Evolutionary conservation across 2,113 vertebrate species (phyloP).

Genomic region (Mesitornis unicolor): DNA sequence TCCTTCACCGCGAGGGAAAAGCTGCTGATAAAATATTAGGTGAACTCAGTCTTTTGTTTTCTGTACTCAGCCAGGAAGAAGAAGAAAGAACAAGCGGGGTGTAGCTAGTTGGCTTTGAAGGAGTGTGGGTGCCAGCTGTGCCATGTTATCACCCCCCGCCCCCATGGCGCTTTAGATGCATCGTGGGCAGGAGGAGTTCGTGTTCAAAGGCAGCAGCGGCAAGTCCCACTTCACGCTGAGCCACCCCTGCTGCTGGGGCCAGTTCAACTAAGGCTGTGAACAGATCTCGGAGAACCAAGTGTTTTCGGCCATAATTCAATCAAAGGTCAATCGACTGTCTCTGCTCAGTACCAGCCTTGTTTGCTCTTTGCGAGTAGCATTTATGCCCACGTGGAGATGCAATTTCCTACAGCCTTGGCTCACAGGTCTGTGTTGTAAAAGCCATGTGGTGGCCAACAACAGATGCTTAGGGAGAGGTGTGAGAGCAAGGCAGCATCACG

Average conservation of each 20-base stretch:
- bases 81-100: too few species aligned
- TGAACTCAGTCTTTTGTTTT: neutral
- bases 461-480: neutral
- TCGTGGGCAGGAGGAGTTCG: fast-evolving
- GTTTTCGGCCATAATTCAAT: neutral
- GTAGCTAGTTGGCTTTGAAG: neutral
- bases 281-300: fast-evolving
- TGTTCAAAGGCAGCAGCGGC: fast-evolving
- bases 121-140: neutral
- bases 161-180: fast-evolving
- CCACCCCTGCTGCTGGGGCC: neutral
- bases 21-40: neutral
- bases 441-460: neutral
- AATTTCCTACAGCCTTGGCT: neutral
- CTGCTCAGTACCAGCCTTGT: neutral
- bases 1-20: neutral
- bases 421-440: neutral
- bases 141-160: neutral
- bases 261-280: fast-evolving
- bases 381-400: fast-evolving
- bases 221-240: fast-evolving
- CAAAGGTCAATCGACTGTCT: fast-evolving
- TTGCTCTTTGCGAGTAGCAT: fast-evolving
- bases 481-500: neutral
- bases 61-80: too few species aligned